Evolutionary conservation across 2,888 invertebrate species (phyloP).

Genomic region (Athripsodes cinereus): DNA sequence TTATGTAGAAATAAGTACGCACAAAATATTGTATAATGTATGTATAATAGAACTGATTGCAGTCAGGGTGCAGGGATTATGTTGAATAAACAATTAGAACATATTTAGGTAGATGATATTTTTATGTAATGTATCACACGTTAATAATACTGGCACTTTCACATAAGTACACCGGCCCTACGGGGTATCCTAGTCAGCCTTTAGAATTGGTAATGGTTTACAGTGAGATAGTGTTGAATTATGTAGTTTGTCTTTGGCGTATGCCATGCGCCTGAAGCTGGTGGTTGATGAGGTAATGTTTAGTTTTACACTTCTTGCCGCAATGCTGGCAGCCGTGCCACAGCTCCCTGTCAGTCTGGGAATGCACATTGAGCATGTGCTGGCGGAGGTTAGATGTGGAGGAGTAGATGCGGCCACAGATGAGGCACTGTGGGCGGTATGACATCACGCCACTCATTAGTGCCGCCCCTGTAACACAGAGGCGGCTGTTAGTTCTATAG

Average conservation of each 20-base stretch:
- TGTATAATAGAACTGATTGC: too few species aligned
- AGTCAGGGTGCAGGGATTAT: too few species aligned
- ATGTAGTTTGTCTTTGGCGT: slow-evolving; percentile 59
- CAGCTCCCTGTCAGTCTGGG: slow-evolving; percentile 61
- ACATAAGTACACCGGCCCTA: slow-evolving; percentile 7
- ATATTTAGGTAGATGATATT: too few species aligned
- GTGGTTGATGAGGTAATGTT: slow-evolving; percentile 71
- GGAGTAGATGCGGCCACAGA: slow-evolving; percentile 66
- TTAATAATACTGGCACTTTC: slow-evolving; percentile 29
- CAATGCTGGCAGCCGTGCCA: slow-evolving; percentile 69
- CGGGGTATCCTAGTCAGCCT: slow-evolving; percentile 19
- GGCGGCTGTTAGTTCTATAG: slow-evolving; percentile 40
- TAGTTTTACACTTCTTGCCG: slow-evolving; percentile 70
- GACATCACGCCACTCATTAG: slow-evolving; percentile 49
- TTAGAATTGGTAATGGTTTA: slow-evolving; percentile 25
- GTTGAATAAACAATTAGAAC: too few species aligned
- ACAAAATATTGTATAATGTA: too few species aligned
- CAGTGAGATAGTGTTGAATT: slow-evolving; percentile 35
- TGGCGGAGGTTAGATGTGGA: slow-evolving; percentile 69
- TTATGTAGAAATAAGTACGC: too few species aligned
- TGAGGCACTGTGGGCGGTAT: slow-evolving; percentile 60
- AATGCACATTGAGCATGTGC: slow-evolving; percentile 71
- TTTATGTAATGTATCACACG: slow-evolving; percentile 27
- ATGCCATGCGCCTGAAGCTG: slow-evolving; percentile 70
- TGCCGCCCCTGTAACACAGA: slow-evolving; percentile 62